Evolutionary conservation across 2,888 invertebrate species (phyloP), one percentile per base, ranked within the genome.

Genomic region (Neoitamus cyanurus): DNA sequence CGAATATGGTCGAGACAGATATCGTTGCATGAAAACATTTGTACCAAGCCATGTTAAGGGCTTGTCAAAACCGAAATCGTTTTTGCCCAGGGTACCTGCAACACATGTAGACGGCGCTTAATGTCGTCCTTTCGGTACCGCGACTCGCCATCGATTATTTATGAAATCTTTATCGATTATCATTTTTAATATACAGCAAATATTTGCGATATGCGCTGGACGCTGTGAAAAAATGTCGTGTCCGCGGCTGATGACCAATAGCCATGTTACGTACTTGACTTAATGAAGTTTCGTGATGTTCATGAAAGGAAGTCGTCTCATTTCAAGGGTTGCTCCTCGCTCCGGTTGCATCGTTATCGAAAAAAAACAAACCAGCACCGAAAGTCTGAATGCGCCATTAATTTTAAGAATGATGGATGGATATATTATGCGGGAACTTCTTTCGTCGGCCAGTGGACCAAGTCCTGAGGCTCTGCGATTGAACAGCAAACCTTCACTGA

Each of bases 111-210:
- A 82, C 82, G 82, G 82, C 82, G 82, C 82, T 82, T 82, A 69
- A 82, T 82, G 69, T 68, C 37, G 36, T 34, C 69, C 68, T 37
- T 82, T 82, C 82, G 58, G 68, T 58, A 34, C 30, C 13, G 68
- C 34, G 82, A 82, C 69, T 69, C 34, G 37, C 34, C 68, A 82
- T 82, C 82, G 82, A 82, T 86, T 86, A 86, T 86, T 86, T 86
- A 86, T 86, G 83, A 86, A 86, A 86, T 86, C 88, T 90, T 90
- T 90, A 90, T 91, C 90, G 90, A 91, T 91, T 91, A 91, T 91
- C 90, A 90, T 90, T 90, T 91, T 90, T 91, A 90, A 91, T 90
- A 91, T 90, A 90, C 90, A 89, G 86, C 77, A 87, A 87, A 86
- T 87, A 88, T 88, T 87, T 87, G 42, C 86, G 86, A 84, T 87